Conservation (phyloP, 2,113 vertebrate genomes). For the Pogona vitticeps region DNA sequence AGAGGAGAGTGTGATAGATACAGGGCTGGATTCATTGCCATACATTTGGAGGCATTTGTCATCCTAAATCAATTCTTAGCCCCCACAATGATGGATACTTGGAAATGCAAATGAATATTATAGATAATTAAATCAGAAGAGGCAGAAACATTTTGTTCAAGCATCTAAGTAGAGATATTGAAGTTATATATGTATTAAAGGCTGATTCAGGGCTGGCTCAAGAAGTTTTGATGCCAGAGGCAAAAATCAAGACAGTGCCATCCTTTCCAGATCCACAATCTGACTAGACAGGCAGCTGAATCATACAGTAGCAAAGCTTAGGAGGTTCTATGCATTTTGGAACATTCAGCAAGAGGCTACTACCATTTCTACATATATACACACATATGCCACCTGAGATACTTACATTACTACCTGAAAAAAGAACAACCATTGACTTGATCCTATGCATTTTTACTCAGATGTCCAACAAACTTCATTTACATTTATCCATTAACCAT, state of each 20-base stretch:
- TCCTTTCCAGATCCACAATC: neutral
- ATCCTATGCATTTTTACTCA: neutral
- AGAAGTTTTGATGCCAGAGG: neutral
- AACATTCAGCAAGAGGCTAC: neutral
- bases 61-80: constrained; percentile 11
- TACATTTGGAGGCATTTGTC: neutral
- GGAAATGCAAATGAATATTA: neutral
- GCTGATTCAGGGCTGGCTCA: neutral
- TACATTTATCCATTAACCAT: too few relatives aligned
- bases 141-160: neutral
- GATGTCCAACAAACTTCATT: too few relatives aligned
- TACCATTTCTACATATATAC: neutral
- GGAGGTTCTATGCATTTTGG: neutral
- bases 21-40: neutral
- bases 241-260: neutral
- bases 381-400: neutral
- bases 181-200: too few relatives aligned
- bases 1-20: neutral
- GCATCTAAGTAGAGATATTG: neutral
- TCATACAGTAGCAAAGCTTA: neutral
- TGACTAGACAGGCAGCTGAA: neutral
- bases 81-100: neutral
- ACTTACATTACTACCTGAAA: neutral
- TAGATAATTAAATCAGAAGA: neutral
- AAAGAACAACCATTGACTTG: neutral